phyloP scores from a whole-genome alignment of 2,888 invertebrate genomes.

The Peribatodes rhomboidaria region DNA sequence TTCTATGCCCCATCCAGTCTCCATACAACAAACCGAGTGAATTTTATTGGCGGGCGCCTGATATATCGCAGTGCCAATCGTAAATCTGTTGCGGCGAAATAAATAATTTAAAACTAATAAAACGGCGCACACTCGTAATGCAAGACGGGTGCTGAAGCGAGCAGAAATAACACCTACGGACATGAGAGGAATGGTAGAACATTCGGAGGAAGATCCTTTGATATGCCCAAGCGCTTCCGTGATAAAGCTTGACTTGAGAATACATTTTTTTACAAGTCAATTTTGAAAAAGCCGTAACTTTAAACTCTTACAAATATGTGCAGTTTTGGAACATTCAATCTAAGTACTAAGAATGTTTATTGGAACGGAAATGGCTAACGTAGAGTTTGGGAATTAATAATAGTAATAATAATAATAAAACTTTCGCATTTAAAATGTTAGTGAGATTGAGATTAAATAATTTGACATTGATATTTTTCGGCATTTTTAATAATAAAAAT shows the following conservation, averaged over 20 bases:
- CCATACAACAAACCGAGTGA: conserved; percentile 53
- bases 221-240: not conserved
- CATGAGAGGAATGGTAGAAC: conserved; percentile 19
- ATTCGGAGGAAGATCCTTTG: conserved; percentile 1
- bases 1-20: conserved; percentile 35
- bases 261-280: no score
- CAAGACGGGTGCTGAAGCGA: conserved; percentile 40
- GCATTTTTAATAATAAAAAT: no score
- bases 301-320: no score
- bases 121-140: conserved; percentile 61
- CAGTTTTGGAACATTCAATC: no score
- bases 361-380: no score
- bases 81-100: conserved; percentile 83
- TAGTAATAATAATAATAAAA: no score
- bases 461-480: no score
- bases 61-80: conserved; percentile 82
- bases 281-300: no score
- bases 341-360: no score
- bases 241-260: not conserved
- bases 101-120: conserved; percentile 86
- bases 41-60: conserved; percentile 82
- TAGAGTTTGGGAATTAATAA: no score
- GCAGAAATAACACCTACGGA: conserved; percentile 22
- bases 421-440: no score
- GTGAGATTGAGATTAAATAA: no score